A percentile compares a stretch with the other conserved stretches of the same genome.
These are phyloP conservation scores for Wiebesia pumilae DNA, from an alignment of 1,140 invertebrate species.

Conservation along the genomic window DNA sequence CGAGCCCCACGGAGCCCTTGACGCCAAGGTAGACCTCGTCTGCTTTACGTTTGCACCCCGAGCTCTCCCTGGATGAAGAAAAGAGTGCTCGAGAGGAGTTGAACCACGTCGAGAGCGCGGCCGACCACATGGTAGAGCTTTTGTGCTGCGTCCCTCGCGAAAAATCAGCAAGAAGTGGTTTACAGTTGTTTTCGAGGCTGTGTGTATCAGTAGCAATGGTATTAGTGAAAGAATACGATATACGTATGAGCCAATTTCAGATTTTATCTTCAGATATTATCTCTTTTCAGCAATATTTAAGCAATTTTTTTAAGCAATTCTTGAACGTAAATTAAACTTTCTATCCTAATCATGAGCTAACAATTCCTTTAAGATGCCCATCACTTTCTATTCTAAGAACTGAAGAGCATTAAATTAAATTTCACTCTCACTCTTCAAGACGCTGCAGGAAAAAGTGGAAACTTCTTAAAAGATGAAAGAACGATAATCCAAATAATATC, in stretches of 20 bases:
- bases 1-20: slow-evolving; percentile 17
- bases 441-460: background rate
- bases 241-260: background rate
- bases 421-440: background rate
- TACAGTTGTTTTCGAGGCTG: background rate
- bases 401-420: background rate
- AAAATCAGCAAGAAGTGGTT: background rate
- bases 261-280: no score
- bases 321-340: no score
- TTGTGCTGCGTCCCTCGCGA: background rate
- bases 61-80: background rate
- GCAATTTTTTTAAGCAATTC: no score
- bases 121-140: background rate
- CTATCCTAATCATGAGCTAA: no score
- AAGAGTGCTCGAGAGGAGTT: background rate
- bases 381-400: background rate
- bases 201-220: background rate
- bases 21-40: background rate
- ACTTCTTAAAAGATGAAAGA: background rate
- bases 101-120: background rate
- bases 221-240: background rate
- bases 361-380: background rate
- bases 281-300: no score
- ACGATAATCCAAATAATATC: background rate
- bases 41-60: background rate